Conservation (phyloP, 2,113 vertebrate genomes). For the Recurvirostra avosetta region DNA sequence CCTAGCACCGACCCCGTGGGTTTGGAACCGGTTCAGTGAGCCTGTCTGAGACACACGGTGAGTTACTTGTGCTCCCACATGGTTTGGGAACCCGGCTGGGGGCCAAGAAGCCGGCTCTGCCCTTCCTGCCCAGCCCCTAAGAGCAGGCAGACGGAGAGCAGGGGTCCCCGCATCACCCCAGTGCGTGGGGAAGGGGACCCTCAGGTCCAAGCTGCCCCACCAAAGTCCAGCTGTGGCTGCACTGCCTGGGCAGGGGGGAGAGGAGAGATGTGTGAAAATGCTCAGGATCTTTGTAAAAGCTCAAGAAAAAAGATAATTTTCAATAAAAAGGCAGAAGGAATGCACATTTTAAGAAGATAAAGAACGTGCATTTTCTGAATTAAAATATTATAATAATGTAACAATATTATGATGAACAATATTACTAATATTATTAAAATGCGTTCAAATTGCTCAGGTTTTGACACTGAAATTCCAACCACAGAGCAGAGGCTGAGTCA, state of each 20-base stretch:
- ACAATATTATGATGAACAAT: neutral
- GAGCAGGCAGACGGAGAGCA: neutral
- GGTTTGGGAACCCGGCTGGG: neutral
- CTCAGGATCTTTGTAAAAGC: neutral
- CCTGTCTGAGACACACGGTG: neutral
- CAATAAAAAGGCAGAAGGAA: neutral
- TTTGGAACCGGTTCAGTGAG: neutral
- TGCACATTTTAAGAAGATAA: neutral
- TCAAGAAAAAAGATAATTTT: neutral
- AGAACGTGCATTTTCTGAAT: neutral
- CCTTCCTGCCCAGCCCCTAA: neutral
- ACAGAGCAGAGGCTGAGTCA: neutral
- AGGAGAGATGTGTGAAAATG: neutral
- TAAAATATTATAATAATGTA: neutral
- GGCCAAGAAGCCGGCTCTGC: neutral
- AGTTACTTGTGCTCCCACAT: neutral
- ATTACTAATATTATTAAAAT: neutral
- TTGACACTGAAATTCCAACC: neutral
- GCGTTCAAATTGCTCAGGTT: neutral
- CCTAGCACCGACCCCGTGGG: fast-evolving
- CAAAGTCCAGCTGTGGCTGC: neutral
- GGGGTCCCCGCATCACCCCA: fast-evolving
- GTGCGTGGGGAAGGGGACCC: neutral
- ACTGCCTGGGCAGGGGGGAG: neutral
- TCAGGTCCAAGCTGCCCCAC: fast-evolving